Evolutionary conservation across 2,113 vertebrate species (phyloP), one percentile per base, ranked within the genome.

Genomic region (Ia io): DNA sequence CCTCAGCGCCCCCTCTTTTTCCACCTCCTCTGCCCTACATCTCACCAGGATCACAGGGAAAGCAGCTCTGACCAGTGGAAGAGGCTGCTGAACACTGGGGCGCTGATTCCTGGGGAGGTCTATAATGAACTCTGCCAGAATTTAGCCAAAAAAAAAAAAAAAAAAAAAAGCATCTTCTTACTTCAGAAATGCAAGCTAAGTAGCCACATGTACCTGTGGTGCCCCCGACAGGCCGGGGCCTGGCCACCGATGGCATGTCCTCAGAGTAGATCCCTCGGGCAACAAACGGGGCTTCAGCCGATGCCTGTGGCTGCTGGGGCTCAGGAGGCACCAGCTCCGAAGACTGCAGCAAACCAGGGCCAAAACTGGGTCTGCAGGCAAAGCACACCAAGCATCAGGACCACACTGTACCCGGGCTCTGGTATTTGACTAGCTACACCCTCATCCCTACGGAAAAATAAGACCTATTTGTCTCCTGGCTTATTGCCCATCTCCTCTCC

Each of bases 221-320:
- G 95, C 99, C 99, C 94, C 99, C 99, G 8, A 99, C 99, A 16
- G 99, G 99, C 28, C 99, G 98, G 4, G 99, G 99, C 77, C 99
- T 98, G 94, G 99, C 99, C 86, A 99, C 99, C 0, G 99, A 99
- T 0, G 99, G 98, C 88, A 98, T 93, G 91, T 99, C 99, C 28
- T 99, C 99, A 0, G 98, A 44, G 97, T 99, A 99, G 4, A 99
- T 97, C 69, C 98, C 99, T 97, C 99, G 99, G 97, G 99, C 98
- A 94, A 99, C 97, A 96, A 99, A 99, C 0, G 99, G 98, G 88
- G 98, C 98, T 91, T 99, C 99, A 0, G 98, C 20, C 0, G 95
- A 90, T 0, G 89, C 69, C 71, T 91, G 97, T 7, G 98, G 93
- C 22, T 98, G 99, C 0, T 98, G 97, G 87, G 98, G 97, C 28